Conservation (phyloP, 2,797 vertebrate species). For the Potorous gilbertii region DNA sequence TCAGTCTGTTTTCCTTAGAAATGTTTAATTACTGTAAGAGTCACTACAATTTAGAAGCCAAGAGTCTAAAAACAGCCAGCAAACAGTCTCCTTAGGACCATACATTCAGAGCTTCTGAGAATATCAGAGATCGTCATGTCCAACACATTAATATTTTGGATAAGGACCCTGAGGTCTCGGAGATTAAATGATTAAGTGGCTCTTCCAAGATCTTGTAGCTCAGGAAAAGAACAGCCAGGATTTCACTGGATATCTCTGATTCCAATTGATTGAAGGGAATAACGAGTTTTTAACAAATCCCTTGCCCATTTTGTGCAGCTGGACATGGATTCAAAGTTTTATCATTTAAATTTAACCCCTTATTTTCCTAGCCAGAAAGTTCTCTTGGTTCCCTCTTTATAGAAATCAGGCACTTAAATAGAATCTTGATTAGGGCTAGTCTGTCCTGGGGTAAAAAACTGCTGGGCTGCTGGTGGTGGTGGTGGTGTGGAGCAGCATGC, state of each 20-base stretch:
- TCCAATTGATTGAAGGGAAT: not conserved
- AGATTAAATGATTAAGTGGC: not conserved
- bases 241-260: not conserved
- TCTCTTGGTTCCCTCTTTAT: too few relatives aligned
- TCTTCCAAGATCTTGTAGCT: not conserved
- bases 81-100: not conserved
- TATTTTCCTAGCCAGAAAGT: not conserved
- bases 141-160: not conserved
- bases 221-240: not conserved
- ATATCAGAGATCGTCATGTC: not conserved
- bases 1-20: not conserved
- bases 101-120: not conserved
- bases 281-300: not conserved
- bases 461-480: not conserved
- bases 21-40: not conserved
- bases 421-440: not conserved
- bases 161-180: not conserved
- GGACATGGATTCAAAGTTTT: not conserved
- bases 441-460: not conserved
- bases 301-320: not conserved
- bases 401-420: not conserved
- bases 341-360: not conserved
- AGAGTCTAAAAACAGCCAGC: not conserved
- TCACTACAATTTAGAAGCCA: not conserved
- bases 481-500: not conserved